These are phyloP conservation scores for Mactra quadrangularis DNA, from an alignment of 1,140 invertebrate species.

Conservation along the genomic window DNA sequence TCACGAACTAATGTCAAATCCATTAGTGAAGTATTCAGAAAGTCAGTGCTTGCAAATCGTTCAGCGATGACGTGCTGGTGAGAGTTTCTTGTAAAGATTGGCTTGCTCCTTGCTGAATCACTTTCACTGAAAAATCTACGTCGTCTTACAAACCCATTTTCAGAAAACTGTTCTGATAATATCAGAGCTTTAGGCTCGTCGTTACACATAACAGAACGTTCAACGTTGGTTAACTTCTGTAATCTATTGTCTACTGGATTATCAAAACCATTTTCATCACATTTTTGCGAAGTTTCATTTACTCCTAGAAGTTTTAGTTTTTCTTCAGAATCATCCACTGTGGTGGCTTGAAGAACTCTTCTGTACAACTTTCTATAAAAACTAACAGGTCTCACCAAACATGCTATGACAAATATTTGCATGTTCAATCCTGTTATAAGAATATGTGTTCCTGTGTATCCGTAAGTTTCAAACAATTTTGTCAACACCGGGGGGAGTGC, in stretches of 20 bases:
- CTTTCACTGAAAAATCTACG: slow-evolving; percentile 39
- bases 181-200: no score
- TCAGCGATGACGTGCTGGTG: not conserved
- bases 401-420: slow-evolving; percentile 26
- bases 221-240: no score
- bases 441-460: slow-evolving; percentile 49
- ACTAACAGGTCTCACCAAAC: slow-evolving; percentile 18
- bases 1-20: slow-evolving; percentile 5
- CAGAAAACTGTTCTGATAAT: no score
- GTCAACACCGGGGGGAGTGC: slow-evolving; percentile 36
- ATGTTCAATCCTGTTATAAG: slow-evolving; percentile 33
- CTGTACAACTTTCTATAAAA: slow-evolving; percentile 35
- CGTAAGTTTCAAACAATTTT: slow-evolving; percentile 34
- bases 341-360: no score
- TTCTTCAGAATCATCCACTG: no score
- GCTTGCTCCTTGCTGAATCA: not conserved
- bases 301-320: no score
- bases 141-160: not conserved
- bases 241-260: not conserved
- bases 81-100: not conserved
- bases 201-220: no score
- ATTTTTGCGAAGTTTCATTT: no score
- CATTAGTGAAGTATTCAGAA: slow-evolving; percentile 22
- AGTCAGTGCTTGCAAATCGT: slow-evolving; percentile 30
- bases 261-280: not conserved